Evolutionary conservation across 35 echinoderm and acorn worm genomes (phyloP), one percentile per base, ranked within the genome.

Genomic region (Hemicentrotus pulcherrimus): DNA sequence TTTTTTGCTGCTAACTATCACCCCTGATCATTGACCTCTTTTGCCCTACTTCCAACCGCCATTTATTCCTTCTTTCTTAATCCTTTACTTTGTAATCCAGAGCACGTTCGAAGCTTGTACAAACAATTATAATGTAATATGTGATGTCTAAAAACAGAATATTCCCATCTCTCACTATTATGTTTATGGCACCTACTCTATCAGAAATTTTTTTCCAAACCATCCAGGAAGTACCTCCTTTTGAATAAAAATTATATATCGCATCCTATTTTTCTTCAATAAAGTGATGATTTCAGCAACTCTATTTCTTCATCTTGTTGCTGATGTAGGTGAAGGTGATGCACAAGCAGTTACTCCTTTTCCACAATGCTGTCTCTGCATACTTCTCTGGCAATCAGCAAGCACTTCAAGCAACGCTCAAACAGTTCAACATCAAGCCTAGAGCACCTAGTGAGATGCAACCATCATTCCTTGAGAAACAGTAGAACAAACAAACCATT

Each of bases 371-470:
- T 31, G 96, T 99, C 14, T 95, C 98, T 22, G 97, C 97, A 46
- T 99, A 99, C 85, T 99, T 99, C 93, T 99, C 98, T 31, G 98
- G 98, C 6, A 98, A 98, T 96, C 98, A 99, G 78, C 96, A 98
- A 70, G 97, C 97, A 47, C 95, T 98, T 70, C 95, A 98, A n/a
- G 97, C 97, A 22, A 99, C 98, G 41, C 95, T 99, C 32, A 97
- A 99, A 86, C 98, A 99, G 96, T 99, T 99, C 88, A 99, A 96
- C 95, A 99, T 99, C 88, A 95, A 96, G 52, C 96, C 97, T 59
- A 98, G 97, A 92, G 90, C 96, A 41, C 95, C 96, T n/a, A 95
- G 95, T 6, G 98, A 99, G 78, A 95, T 97, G 71, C 91, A 95
- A 60, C 98, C 98, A 71, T 99, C 98, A 87, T 99, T 99, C 95